Evolutionary conservation across 2,797 vertebrate genomes (phyloP), one percentile per base, ranked within the genome.

Genomic region (Pangasius sanitwongsei): DNA sequence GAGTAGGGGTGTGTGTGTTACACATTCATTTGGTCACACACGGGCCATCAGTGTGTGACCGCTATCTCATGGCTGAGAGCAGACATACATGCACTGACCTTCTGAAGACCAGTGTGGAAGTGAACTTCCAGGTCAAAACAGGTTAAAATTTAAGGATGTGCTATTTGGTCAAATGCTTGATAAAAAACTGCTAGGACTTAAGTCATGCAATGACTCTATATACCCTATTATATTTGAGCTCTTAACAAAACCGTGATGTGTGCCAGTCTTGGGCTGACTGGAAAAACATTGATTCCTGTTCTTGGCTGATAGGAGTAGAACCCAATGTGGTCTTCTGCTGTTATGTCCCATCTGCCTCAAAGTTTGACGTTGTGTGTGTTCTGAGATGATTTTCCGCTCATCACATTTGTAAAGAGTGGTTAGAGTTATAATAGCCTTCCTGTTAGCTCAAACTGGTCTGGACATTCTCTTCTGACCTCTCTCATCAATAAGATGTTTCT

Each of bases 21-120:
- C 85, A 88, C 85, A 87, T 81, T 83, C 83, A 74, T 90, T 90
- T 88, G 50, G 37, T 55, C 28, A 83, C 15, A 25, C 82, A 83
- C 1, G 20, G 57, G n/a, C 90, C 67, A 83, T 70, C 74, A 25
- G 72, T 77, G 70, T 63, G n/a, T 84, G 69, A 85, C 69, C 53
- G 80, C 80, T 83, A 78, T 61, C 72, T 85, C 70, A 61, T n/a
- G 83, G 70, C 53, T 72, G 80, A 83, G 53, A 37, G 80, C n/a
- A 80, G n/a, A 55, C 69, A 75, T 69, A 59, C 8, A 25, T 15
- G 75, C 25, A 37, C 7, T 63, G 63, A 82, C 82, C 48, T 59
- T 78, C 25, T 57, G 63, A 53, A 78, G 41, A 81, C 77, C 41
- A 82, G 28, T 18, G 75, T 13, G 84, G 5, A 72, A 53, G 20